Evolutionary conservation across 2,888 invertebrate species (phyloP).

Genomic region (Tachina fera): DNA sequence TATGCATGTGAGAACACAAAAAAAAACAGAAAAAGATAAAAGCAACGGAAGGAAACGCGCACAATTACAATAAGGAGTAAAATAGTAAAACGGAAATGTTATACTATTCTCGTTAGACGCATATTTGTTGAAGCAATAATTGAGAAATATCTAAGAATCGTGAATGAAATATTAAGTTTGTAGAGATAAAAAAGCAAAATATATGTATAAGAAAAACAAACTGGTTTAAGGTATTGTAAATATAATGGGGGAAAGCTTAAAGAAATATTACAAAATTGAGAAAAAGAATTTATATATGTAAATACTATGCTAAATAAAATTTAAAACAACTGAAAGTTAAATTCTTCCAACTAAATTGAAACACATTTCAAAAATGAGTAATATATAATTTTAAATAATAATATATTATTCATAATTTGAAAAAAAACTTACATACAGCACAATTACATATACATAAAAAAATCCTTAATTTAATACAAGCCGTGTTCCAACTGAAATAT

Average conservation of each 20-base stretch:
- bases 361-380: no score
- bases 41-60: neutral
- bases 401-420: no score
- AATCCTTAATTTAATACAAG: no score
- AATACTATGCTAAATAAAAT: no score
- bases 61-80: neutral
- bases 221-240: neutral
- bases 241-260: neutral
- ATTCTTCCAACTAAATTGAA: no score
- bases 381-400: no score
- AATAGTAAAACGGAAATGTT: slow-evolving; percentile 18
- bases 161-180: slow-evolving; percentile 47
- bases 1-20: slow-evolving; percentile 25
- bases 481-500: no score
- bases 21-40: neutral
- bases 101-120: slow-evolving; percentile 35
- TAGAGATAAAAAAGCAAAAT: neutral
- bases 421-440: no score
- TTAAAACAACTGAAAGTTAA: no score
- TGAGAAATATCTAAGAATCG: slow-evolving; percentile 55
- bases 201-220: slow-evolving; percentile 1
- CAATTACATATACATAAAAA: no score
- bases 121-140: slow-evolving; percentile 60
- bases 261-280: slow-evolving; percentile 27
- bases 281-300: no score